phyloP scores from a whole-genome alignment of 2,113 vertebrate species.

The Ailuropoda melanoleuca region DNA sequence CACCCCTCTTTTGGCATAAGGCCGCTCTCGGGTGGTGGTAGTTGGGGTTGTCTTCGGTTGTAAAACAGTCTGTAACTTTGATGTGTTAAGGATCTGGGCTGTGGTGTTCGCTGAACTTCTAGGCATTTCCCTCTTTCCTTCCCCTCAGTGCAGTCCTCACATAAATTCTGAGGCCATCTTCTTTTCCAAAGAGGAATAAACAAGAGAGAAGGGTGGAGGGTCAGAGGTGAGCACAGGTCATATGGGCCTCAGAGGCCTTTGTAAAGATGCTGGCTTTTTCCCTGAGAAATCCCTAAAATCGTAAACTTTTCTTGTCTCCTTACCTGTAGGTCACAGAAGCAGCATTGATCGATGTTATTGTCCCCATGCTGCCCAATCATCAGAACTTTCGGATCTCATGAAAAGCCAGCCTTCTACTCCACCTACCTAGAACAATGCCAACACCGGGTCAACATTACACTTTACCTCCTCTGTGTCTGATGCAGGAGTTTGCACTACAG shows the following conservation, averaged over 20 bases:
- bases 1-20: not conserved
- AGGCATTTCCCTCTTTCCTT: not conserved
- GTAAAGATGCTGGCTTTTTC: not conserved
- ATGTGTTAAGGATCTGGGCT: not conserved
- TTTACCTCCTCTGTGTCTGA: not conserved
- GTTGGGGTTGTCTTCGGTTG: not conserved
- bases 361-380: not conserved
- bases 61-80: not conserved
- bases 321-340: not conserved
- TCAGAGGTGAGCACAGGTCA: not conserved
- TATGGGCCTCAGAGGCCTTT: not conserved
- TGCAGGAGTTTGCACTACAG: too few species aligned
- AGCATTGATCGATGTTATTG: not conserved
- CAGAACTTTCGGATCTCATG: not conserved
- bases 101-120: not conserved
- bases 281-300: not conserved
- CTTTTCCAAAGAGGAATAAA: not conserved
- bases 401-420: not conserved
- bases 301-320: not conserved
- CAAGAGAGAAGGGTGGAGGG: not conserved
- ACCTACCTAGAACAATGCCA: not conserved
- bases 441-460: not conserved
- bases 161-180: not conserved
- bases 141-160: not conserved
- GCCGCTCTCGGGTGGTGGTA: not conserved